Conservation (phyloP, 2,113 vertebrate species). For the Tapirus terrestris region DNA sequence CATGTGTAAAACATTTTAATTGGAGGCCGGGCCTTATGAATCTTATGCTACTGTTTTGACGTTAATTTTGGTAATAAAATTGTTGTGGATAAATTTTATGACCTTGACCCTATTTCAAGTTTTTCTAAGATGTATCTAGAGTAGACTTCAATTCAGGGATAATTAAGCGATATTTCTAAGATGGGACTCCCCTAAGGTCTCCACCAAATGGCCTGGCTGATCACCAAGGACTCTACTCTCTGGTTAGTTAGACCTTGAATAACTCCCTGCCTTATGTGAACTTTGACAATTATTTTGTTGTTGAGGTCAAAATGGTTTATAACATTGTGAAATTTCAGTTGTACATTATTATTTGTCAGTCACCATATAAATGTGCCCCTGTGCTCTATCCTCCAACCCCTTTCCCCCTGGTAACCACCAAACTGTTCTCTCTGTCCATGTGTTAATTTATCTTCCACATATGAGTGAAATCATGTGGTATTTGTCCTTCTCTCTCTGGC, state of each 20-base stretch:
- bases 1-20: neutral
- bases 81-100: neutral
- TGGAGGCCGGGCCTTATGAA: neutral
- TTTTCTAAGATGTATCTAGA: neutral
- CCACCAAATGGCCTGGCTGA: neutral
- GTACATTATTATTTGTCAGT: too few species aligned
- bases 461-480: too few species aligned
- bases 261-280: neutral
- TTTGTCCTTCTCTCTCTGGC: too few species aligned
- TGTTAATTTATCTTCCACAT: too few species aligned
- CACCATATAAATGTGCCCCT: too few species aligned
- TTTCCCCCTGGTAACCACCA: too few species aligned
- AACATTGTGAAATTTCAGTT: too few species aligned
- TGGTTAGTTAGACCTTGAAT: neutral
- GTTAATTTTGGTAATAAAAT: conserved; percentile 1
- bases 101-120: neutral
- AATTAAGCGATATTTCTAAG: conserved; percentile 16
- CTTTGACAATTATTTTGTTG: neutral
- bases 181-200: neutral
- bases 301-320: too few species aligned
- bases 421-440: too few species aligned
- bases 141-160: neutral
- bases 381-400: too few species aligned
- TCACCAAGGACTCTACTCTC: neutral
- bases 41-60: neutral